Conservation (phyloP, 1,140 invertebrate genomes). For the Manduca sexta region DNA sequence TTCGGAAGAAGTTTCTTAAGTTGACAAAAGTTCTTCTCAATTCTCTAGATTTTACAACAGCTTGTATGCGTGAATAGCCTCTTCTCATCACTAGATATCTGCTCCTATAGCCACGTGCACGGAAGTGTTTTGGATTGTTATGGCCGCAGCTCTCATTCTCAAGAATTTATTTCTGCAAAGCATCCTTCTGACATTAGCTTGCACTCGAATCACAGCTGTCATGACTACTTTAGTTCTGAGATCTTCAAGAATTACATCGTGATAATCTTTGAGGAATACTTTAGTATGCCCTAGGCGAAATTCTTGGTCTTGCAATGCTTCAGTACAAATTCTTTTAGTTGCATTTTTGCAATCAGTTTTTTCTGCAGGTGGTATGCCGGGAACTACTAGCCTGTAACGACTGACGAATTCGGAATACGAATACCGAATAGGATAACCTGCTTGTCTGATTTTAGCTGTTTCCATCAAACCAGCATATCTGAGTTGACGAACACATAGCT, state of each 20-base stretch:
- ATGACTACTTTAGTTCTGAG: slow-evolving; percentile 85
- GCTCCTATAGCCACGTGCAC: slow-evolving; percentile 81
- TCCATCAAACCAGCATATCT: slow-evolving; percentile 99
- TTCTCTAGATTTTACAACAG: slow-evolving; percentile 85
- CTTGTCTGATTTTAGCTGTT: slow-evolving; percentile 92
- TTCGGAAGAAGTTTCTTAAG: slow-evolving; percentile 79
- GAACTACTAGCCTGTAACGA: slow-evolving; percentile 87
- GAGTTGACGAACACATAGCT: slow-evolving; percentile 90
- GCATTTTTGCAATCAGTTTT: slow-evolving; percentile 83
- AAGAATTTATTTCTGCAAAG: slow-evolving; percentile 79
- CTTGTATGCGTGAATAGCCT: slow-evolving; percentile 89
- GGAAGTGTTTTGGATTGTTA: slow-evolving; percentile 87
- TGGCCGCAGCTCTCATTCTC: slow-evolving; percentile 80
- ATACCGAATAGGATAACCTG: slow-evolving; percentile 95
- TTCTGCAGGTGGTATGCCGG: slow-evolving; percentile 82
- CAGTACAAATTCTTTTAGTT: slow-evolving; percentile 84
- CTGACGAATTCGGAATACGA: slow-evolving; percentile 91
- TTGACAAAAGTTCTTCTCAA: slow-evolving; percentile 83
- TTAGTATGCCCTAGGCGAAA: slow-evolving; percentile 94
- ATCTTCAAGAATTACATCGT: slow-evolving; percentile 89
- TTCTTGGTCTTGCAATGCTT: slow-evolving; percentile 81
- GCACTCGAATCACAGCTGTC: slow-evolving; percentile 86
- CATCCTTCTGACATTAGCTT: slow-evolving; percentile 89
- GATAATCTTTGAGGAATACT: slow-evolving; percentile 93
- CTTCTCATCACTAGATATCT: slow-evolving; percentile 81